Conservation (phyloP, 64 coral and sea anemone species). For the Montipora cactus region DNA sequence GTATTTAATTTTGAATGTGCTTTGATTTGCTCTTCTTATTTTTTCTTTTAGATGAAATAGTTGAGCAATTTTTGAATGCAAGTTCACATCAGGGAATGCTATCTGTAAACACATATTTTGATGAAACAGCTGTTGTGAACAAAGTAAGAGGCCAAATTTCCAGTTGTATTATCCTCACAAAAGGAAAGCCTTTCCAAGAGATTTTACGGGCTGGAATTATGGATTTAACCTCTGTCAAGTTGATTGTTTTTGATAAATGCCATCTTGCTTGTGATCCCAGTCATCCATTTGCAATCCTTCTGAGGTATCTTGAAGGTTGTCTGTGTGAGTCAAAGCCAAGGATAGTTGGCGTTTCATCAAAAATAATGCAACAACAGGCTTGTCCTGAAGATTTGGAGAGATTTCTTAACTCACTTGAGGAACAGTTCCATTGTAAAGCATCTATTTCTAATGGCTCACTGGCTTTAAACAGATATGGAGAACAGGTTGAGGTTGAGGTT, state of each 20-base stretch:
- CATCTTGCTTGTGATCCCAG: neutral
- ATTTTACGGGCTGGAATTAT: neutral
- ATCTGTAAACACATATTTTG: slow-evolving; percentile 29
- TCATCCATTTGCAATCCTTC: slow-evolving; percentile 4
- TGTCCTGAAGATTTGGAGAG: neutral
- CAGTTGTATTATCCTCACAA: neutral
- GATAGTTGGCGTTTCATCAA: slow-evolving; percentile 49
- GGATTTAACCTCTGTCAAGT: neutral
- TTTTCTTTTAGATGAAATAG: neutral
- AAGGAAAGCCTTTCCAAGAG: neutral
- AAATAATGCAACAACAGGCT: neutral
- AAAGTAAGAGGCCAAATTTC: neutral
- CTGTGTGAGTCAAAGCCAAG: neutral
- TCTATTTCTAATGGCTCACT: slow-evolving; percentile 53
- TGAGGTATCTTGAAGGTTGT: neutral
- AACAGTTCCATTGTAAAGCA: neutral
- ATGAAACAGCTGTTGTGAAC: neutral
- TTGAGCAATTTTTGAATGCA: slow-evolving; percentile 6
- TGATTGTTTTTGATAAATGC: slow-evolving; percentile 51
- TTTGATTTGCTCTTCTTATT: neutral
- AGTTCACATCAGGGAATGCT: neutral
- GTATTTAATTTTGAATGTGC: no score
- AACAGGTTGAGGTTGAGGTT: slow-evolving; percentile 23
- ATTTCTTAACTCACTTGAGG: neutral
- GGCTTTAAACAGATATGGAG: slow-evolving; percentile 66